Base-by-base conservation (phyloP, 2,113 vertebrate genomes). In the Pelvicachromis taeniatus region DNA sequence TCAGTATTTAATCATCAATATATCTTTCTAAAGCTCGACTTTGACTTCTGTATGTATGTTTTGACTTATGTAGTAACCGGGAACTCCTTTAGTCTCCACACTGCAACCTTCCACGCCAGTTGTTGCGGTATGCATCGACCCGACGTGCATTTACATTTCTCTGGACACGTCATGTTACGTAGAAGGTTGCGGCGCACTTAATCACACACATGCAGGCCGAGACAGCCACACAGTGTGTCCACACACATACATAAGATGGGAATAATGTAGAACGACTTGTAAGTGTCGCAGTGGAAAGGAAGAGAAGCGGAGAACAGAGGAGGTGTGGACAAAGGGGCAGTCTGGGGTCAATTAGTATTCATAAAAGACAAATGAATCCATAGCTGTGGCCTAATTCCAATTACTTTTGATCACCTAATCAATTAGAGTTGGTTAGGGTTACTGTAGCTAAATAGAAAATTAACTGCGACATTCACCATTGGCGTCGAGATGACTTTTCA, bases 351-450 rank as follows among this genome's bases (percentile, higher is more conserved):
- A 95, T 95, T 94, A 91, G 85, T 93, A 94, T 95, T 95, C 95
- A 96, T 94, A 94, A 95, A 93, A 95, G 91, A 93, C 91, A 95
- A 96, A 95, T 95, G 88, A 94, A 95, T 94, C 85, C 89, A 90
- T 94, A 92, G 89, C 93, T 93, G 80, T 31, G 55, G 89, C 82
- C 87, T 96, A 94, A 95, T 95, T 92, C 90, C 93, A 96, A 96
- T 96, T 94, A 96, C 87, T 86, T 94, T 90, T 92, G 93, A 96
- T 95, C 94, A 95, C 94, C 94, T 94, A 95, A 95, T 96, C 95
- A 95, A 96, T 96, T 96, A 95, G 87, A 90, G 87, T 89, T 93
- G 92, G 92, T 95, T 95, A 95, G 92, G 84, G 80, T 91, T 95
- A 94, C 94, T 94, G 94, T 93, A 88, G 92, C 94, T 93, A 94